A percentile compares a stretch with the other conserved stretches of the same genome.
Conservation (phyloP, 2,113 vertebrate genomes). For the Ascaphus truei region DNA sequence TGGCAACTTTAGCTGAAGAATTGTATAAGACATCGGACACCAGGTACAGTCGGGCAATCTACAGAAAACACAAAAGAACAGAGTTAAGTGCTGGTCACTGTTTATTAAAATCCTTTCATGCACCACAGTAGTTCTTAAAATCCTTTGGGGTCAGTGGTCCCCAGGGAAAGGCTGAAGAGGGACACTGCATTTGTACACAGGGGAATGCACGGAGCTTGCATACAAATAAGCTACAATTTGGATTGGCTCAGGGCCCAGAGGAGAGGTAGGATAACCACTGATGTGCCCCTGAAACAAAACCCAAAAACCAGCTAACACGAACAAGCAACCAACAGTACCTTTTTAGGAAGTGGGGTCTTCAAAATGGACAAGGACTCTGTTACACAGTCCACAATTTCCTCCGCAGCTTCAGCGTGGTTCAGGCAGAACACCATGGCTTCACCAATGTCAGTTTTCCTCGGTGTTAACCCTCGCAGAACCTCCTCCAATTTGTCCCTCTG, state of each 20-base stretch:
- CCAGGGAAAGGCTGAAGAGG: too few species aligned
- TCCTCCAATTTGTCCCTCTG: constrained; percentile 96
- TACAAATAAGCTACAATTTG: too few species aligned
- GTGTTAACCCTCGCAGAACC: constrained; percentile 84
- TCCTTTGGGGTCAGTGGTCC: not conserved
- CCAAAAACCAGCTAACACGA: too few species aligned
- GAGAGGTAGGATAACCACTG: too few species aligned
- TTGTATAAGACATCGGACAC: constrained; percentile 98
- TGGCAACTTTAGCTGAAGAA: constrained; percentile 96
- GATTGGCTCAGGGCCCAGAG: too few species aligned
- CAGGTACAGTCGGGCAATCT: constrained; percentile 96
- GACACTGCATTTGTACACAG: too few species aligned
- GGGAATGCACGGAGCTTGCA: too few species aligned
- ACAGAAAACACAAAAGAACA: constrained; percentile 52
- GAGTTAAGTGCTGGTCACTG: too few species aligned
- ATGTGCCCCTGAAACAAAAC: too few species aligned
- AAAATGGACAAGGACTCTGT: constrained; percentile 93
- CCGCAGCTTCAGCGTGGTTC: constrained; percentile 91
- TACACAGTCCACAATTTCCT: constrained; percentile 96
- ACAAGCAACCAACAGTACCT: constrained; percentile 75
- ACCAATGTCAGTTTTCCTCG: constrained; percentile 88
- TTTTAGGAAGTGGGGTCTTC: constrained; percentile 97
- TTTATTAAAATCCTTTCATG: not conserved
- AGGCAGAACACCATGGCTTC: constrained; percentile 97
- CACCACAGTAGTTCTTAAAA: not conserved